Conservation (phyloP, 2,888 invertebrate species). For the Crioceris asparagi region DNA sequence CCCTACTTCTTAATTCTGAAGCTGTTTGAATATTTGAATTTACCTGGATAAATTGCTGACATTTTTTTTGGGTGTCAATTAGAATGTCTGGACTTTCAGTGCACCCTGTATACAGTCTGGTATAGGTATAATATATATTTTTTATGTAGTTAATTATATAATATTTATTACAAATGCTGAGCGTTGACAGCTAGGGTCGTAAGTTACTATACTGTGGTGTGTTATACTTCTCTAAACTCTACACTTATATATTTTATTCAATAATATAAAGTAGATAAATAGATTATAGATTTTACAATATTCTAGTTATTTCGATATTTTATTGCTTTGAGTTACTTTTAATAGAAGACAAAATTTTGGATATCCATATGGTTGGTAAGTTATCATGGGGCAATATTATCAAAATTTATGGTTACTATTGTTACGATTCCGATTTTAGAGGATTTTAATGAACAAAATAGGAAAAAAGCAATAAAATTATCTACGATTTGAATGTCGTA, state of each 20-base stretch:
- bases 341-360: constrained; percentile 37
- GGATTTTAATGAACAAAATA: too few species aligned
- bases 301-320: constrained; percentile 37
- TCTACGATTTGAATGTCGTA: too few species aligned
- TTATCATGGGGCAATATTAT: constrained; percentile 22
- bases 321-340: constrained; percentile 42
- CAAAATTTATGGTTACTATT: too few species aligned
- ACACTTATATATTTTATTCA: too few species aligned
- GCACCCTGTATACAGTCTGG: constrained; percentile 25
- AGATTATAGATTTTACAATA: constrained; percentile 28
- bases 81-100: constrained; percentile 1
- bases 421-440: too few species aligned
- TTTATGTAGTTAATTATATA: constrained; percentile 25
- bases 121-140: constrained; percentile 15
- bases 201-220: constrained; percentile 34
- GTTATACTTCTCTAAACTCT: constrained; percentile 28
- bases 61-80: too few species aligned
- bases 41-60: too few species aligned
- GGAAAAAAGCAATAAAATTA: too few species aligned
- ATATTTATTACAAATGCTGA: constrained; percentile 36
- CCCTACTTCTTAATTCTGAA: too few species aligned
- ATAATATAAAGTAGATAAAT: constrained; percentile 34
- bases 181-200: constrained; percentile 40
- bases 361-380: constrained; percentile 22
- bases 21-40: too few species aligned